Evolutionary conservation across 2,113 vertebrate species (phyloP).

Genomic region (Psettodes erumei): DNA sequence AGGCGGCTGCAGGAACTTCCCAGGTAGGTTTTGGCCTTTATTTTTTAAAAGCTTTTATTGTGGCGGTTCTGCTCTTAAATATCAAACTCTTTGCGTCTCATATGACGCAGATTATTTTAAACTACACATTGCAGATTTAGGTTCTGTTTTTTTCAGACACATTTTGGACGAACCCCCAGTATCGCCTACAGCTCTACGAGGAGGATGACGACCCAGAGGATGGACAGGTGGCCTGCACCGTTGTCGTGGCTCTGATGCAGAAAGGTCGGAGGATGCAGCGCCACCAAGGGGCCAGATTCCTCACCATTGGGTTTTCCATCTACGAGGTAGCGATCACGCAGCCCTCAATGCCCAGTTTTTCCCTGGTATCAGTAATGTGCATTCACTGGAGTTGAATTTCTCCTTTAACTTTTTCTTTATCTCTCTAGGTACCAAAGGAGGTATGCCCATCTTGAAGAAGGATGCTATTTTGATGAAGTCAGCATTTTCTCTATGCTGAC

Average conservation of each 20-base stretch:
- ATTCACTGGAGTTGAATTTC: not conserved
- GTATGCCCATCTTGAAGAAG: slow-evolving; percentile 74
- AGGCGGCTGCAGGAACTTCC: slow-evolving; percentile 95
- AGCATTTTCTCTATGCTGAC: not conserved
- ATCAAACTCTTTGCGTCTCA: not conserved
- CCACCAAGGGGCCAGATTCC: slow-evolving; percentile 87
- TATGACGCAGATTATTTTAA: not conserved
- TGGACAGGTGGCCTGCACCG: slow-evolving; percentile 87
- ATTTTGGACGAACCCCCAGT: slow-evolving; percentile 99
- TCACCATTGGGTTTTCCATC: slow-evolving; percentile 96
- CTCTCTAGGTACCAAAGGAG: slow-evolving; percentile 89
- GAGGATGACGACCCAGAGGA: slow-evolving; percentile 93
- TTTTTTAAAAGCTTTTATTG: not conserved
- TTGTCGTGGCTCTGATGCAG: slow-evolving; percentile 97
- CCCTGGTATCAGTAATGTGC: not conserved
- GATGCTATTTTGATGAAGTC: slow-evolving; percentile 11
- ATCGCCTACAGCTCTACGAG: slow-evolving; percentile 91
- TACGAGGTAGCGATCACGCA: slow-evolving; percentile 87
- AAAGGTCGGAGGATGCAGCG: slow-evolving; percentile 95
- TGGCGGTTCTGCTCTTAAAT: not conserved
- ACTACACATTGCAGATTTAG: not conserved
- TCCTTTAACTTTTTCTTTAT: slow-evolving; percentile 32
- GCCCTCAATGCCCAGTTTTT: accelerated
- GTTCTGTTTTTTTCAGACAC: slow-evolving; percentile 84
- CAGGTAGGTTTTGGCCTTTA: slow-evolving; percentile 78